Base-by-base conservation (phyloP, 1,140 invertebrate species). In the Ceratosolen fusciceps region DNA sequence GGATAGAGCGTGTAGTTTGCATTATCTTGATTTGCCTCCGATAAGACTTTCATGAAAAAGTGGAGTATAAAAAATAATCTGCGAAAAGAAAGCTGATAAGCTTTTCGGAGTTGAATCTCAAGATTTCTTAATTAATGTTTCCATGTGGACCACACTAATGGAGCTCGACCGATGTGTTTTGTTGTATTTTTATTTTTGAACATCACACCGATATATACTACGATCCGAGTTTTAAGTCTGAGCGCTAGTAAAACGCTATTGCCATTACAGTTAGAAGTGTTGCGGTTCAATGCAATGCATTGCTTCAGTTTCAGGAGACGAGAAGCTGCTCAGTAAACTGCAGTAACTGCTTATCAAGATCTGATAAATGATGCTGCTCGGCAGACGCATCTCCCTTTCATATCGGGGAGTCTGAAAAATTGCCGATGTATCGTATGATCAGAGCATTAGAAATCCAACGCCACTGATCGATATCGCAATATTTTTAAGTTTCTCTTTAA, bases 31-130 rank as follows among this genome's bases (percentile, higher is more conserved):
- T 60, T 29, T 14, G 58, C 29, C 29, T 2, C 12, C 3, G 58
- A 60, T 60, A 60, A 60, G 58, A 60, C 58, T 60, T 60, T 60
- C 58, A 60, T 60, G 29, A 60, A 60, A 60, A 26, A n/a, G 12
- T 60, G 29, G 58, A 60, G 58, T 31, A 60, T 60, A 31, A 60
- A 60, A 58, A 43, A 43, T 43, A 31, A 60, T 60, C 10, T 34
- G 14, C 29, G 26, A 3, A 60, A 16, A 31, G 58, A 60, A 10
- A 16, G 58, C 31, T 9, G n/a, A 43, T 43, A 12, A 43, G 39
- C 39, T 43, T 43, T 43, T 43, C 39, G 39, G 12, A 43, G 39
- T 7, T 43, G 12, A 43, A n/a, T n/a, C n/a, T n/a, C n/a, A n/a
- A n/a, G n/a, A n/a, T n/a, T n/a, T n/a, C n/a, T n/a, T n/a, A n/a